Percentiles rank a stretch among this genome's conserved stretches.
Evolutionary conservation across 2,113 vertebrate species (phyloP).

Genomic region (Rattus norvegicus): GRCr8 NC_086020.1:32781001-32781500

Average conservation of each 20-base stretch:
- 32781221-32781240: not conserved
- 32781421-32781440: not conserved
- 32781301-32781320: not conserved
- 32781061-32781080: not conserved
- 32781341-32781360: not conserved
- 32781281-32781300: not conserved
- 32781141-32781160: not conserved
- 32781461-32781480: too few relatives aligned
- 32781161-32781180: not conserved
- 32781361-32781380: too few relatives aligned
- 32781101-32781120: not conserved
- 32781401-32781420: not conserved
- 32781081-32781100: not conserved
- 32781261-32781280: not conserved
- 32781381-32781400: not conserved
- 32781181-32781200: not conserved
- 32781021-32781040: not conserved
- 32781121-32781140: not conserved
- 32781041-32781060: not conserved
- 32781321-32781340: not conserved
- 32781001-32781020: not conserved
- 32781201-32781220: not conserved
- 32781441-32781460: not conserved
- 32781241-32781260: not conserved
- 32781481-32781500: not conserved